Percentiles rank a stretch among this genome's conserved stretches.
These are phyloP conservation scores for Phorcus lineatus DNA, from an alignment of 2,888 invertebrate species.

Conservation along the genomic window DNA sequence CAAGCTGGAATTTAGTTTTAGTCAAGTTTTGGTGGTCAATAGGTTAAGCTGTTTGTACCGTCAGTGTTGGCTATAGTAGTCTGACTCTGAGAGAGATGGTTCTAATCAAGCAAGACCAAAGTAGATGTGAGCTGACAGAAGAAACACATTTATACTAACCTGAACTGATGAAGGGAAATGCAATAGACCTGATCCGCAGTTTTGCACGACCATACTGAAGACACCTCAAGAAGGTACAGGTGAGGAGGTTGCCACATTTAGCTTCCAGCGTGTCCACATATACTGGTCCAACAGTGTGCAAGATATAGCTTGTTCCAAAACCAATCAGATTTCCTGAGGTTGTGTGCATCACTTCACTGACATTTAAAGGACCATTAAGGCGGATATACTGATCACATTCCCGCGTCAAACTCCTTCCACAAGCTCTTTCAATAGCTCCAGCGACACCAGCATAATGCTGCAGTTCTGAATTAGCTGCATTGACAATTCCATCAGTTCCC, in stretches of 20 bases:
- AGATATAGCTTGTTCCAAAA: constrained; percentile 41
- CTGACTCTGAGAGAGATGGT: no score
- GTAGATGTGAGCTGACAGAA: no score
- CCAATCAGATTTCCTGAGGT: constrained; percentile 45
- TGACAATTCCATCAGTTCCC: constrained; percentile 48
- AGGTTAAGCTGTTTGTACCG: no score
- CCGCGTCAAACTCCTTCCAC: constrained; percentile 42
- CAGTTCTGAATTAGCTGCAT: constrained; percentile 47
- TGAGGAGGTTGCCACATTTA: constrained; percentile 41
- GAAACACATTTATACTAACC: constrained; percentile 33
- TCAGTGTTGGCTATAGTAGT: no score
- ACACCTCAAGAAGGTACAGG: constrained; percentile 36
- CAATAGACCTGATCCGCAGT: constrained; percentile 35
- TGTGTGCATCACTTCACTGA: constrained; percentile 57
- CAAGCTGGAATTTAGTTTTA: no score
- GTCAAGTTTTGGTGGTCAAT: no score
- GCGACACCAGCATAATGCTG: constrained; percentile 46
- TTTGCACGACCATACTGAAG: constrained; percentile 27
- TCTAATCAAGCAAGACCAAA: no score
- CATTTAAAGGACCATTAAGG: constrained; percentile 41
- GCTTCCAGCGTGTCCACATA: constrained; percentile 34
- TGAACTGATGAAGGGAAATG: constrained; percentile 51
- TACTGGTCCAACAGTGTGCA: constrained; percentile 61
- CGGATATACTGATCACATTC: constrained; percentile 48
- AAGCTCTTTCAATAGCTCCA: constrained; percentile 44